Base-by-base conservation (phyloP, 1,140 invertebrate genomes). In the Tribolium castaneum region DNA sequence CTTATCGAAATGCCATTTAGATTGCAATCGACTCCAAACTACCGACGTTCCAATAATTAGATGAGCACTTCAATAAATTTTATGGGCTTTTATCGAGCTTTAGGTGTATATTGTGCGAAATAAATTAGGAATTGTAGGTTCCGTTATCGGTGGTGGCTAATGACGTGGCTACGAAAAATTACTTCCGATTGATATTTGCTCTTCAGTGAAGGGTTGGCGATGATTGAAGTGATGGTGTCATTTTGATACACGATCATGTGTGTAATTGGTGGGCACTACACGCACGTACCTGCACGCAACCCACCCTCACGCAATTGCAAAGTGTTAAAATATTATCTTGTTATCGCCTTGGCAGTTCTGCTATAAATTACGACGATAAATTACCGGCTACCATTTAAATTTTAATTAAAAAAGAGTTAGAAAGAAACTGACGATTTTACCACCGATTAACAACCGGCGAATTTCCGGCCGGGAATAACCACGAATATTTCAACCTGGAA, bases 241-340 rank as follows among this genome's bases (percentile, higher is more conserved):
- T 49, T 70, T 77, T 77, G 75, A 81, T 81, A 77, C 75, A 81
- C 52, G 80, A 79, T 52, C 75, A 71, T 77, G 56, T 79, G 74
- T 78, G 77, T 80, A 80, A 80, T 80, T 80, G 80, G 77, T 76
- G 62, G 13, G 75, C 70, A 66, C n/a, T 54, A 71, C 76, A 77
- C 70, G 76, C 75, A 76, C 75, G 50, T 71, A 51, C 39, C 52
- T 16, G 59, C 78, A 75, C 78, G 80, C 80, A 75, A 66, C 35
- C 30, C 6, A 14, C 50, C 54, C 49, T 54, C 80, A 81, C 80
- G 80, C 80, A 75, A 81, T 70, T 79, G 77, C 49, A 70, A 79
- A 81, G 80, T 79, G 80, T 81, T 81, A 81, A 81, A 81, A 81
- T 79, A 81, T 81, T 81, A 81, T 81, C 80, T 76, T 77, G 77